A percentile compares a stretch with the other conserved stretches of the same genome.
Conservation (phyloP, 2,797 vertebrate genomes). For the Florisuga fusca region DNA sequence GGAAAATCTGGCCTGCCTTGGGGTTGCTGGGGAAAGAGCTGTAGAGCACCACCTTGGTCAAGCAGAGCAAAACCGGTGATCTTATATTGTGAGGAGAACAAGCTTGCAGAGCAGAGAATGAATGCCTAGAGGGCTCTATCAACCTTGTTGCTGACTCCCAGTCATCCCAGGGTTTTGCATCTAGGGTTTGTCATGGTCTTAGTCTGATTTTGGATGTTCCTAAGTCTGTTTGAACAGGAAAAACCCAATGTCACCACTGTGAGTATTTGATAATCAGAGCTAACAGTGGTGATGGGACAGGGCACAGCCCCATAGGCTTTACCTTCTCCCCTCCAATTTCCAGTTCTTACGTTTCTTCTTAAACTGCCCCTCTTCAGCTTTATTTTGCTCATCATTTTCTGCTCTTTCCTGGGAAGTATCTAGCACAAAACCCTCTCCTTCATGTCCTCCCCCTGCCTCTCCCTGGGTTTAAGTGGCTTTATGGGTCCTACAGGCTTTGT, state of each 20-base stretch:
- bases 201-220: background rate
- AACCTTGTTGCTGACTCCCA: background rate
- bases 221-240: background rate
- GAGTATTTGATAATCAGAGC: background rate
- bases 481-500: background rate
- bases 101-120: background rate
- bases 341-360: background rate
- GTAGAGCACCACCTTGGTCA: background rate
- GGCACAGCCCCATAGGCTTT: background rate
- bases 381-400: background rate
- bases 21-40: background rate
- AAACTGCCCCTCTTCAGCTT: background rate
- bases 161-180: background rate
- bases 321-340: background rate
- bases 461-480: background rate
- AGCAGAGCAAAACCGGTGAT: background rate
- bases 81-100: background rate
- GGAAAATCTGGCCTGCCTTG: background rate
- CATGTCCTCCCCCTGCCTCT: rapidly evolving
- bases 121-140: background rate
- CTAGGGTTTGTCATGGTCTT: background rate
- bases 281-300: background rate
- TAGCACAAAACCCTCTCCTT: background rate
- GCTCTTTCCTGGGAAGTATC: background rate
- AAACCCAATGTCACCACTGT: background rate